Conservation (phyloP, 2,113 vertebrate species). For the Pseudonaja textilis region DNA sequence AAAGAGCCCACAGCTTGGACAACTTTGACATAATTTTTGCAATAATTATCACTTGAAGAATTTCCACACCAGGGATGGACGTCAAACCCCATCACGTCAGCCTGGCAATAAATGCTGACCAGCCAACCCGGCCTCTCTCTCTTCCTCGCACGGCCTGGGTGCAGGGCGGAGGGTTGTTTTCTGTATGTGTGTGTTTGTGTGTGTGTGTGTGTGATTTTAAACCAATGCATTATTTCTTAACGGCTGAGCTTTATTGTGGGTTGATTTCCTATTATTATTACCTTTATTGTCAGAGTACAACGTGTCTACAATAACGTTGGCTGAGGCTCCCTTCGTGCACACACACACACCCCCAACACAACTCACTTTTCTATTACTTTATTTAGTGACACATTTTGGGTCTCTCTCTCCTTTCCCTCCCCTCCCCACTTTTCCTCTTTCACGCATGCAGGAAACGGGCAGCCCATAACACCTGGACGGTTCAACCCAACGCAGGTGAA, state of each 20-base stretch:
- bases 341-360: too few species aligned
- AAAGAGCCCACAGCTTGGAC: conserved; percentile 86
- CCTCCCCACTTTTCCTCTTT: background rate
- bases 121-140: conserved; percentile 74
- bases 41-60: conserved; percentile 98
- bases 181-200: too few species aligned
- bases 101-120: conserved; percentile 84
- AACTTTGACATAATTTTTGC: conserved; percentile 94
- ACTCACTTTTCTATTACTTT: conserved; percentile 13
- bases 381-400: background rate
- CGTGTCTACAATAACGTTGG: too few species aligned
- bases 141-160: conserved; percentile 21
- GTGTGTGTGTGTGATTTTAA: background rate
- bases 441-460: conserved; percentile 81
- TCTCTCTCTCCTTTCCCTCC: background rate
- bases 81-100: conserved; percentile 91
- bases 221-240: conserved; percentile 35
- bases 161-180: background rate
- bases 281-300: too few species aligned
- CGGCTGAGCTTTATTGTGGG: conserved; percentile 18
- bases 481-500: conserved; percentile 87
- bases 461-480: conserved; percentile 70
- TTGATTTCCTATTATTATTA: conserved; percentile 4
- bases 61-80: conserved; percentile 83
- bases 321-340: too few species aligned